Evolutionary conservation across 2,888 invertebrate genomes (phyloP).

Genomic region (Nipponacmea schrenckii): DNA sequence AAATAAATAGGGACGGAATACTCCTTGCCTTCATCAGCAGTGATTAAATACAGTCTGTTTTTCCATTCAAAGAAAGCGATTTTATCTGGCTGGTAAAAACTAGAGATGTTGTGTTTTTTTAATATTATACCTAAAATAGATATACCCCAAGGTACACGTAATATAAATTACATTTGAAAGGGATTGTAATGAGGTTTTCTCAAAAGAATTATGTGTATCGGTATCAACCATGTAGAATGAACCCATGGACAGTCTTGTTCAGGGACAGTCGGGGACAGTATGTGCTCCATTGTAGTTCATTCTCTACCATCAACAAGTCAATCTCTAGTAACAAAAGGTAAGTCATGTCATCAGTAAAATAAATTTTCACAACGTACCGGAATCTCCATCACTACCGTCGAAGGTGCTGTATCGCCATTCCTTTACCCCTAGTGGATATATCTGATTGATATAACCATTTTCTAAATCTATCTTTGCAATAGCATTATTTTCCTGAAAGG

Average conservation of each 20-base stretch:
- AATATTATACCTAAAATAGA: background rate
- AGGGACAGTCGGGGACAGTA: no score
- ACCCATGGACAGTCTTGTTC: no score
- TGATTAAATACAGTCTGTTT: constrained; percentile 10
- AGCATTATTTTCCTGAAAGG: constrained; percentile 22
- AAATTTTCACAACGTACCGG: no score
- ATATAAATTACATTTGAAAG: no score
- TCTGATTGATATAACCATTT: background rate
- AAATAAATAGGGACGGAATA: constrained; percentile 2
- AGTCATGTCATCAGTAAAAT: no score
- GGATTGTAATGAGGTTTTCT: no score
- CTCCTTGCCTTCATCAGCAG: constrained; percentile 15
- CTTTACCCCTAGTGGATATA: constrained; percentile 17
- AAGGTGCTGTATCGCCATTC: background rate
- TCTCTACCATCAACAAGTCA: no score
- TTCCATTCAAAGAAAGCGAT: constrained; percentile 13
- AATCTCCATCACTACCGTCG: constrained; percentile 17
- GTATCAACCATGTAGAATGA: no score
- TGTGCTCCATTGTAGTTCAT: no score
- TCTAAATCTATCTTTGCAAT: constrained; percentile 10
- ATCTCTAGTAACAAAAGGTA: no score
- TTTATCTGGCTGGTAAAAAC: constrained; percentile 19
- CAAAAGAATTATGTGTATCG: no score
- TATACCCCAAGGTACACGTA: no score
- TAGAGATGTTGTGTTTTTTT: background rate